Conservation (phyloP, 2,797 vertebrate species). For the Lithobates sylvaticus region DNA sequence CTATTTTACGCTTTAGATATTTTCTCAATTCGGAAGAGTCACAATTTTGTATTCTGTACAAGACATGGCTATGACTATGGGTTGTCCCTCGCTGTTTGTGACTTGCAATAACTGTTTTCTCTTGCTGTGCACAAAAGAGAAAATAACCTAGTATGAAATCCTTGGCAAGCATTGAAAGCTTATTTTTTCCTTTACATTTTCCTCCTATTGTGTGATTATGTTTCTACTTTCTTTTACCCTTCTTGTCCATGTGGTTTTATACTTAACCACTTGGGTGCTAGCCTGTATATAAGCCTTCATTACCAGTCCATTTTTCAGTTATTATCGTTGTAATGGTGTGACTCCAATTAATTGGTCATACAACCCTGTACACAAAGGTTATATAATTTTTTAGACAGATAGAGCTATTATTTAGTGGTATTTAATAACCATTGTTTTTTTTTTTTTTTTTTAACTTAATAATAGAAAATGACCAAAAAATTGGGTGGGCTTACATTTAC, state of each 20-base stretch:
- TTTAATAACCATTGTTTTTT: too few species aligned
- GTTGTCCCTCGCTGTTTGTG: conserved; percentile 18
- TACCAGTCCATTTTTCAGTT: too few species aligned
- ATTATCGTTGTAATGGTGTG: too few species aligned
- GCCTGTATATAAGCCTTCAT: too few species aligned
- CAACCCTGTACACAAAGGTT: too few species aligned
- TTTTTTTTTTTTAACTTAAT: too few species aligned
- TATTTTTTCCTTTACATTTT: neutral
- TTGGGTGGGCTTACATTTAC: too few species aligned
- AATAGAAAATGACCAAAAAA: too few species aligned
- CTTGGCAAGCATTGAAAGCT: neutral
- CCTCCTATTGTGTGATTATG: neutral
- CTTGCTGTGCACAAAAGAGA: conserved; percentile 2
- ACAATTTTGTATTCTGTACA: conserved; percentile 1
- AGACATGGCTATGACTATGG: conserved; percentile 12
- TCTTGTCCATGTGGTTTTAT: conserved; percentile 1
- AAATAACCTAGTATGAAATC: conserved; percentile 11
- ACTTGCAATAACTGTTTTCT: conserved; percentile 33
- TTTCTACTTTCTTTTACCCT: neutral
- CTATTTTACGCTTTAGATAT: conserved; percentile 21
- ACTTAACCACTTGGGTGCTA: neutral
- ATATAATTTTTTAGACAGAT: too few species aligned
- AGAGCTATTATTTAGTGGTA: too few species aligned
- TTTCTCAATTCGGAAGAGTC: neutral
- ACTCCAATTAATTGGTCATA: too few species aligned